Base-by-base conservation (phyloP, 2,888 invertebrate species). In the Protonemura montana region DNA sequence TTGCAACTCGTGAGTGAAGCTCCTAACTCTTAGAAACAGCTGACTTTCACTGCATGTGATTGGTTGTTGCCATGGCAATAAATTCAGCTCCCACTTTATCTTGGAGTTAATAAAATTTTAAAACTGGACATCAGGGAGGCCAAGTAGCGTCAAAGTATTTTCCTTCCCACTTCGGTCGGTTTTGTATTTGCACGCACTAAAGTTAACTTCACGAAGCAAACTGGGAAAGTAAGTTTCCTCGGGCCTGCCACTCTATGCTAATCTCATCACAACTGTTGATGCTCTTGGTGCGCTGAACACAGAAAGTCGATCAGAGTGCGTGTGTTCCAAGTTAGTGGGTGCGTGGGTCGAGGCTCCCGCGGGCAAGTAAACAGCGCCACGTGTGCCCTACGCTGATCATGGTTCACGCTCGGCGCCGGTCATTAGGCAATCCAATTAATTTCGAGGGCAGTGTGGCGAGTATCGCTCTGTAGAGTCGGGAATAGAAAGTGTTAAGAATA, bases 301-400 rank as follows among this genome's bases (percentile, higher is more conserved):
- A 42, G 82, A 41, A 83, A 83, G 26, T 26, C 82, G 30, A 83
- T 83, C 82, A 41, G 21, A n/a, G 10, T 41, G 82, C 82, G 41
- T n/a, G 82, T 41, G 82, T 21, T 30, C 82, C n/a, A 25, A 42
- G 6, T 25, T 83, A 29, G 59, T 59, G 59, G 1, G 59, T 59
- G 59, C 59, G 13, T 21, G 1, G 5, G 59, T 59, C 59, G 59
- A 28, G n/a, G 59, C 59, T 3, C 59, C 59, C 59, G 81, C 7
- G 81, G 81, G 81, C 29, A 27, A 0, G 29, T 21, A 26, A 26
- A 28, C 78, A 78, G n/a, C 78, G 81, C 81, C 29, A 16, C 35
- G n/a, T n/a, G 25, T 41, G 82, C 0, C 35, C n/a, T n/a, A 7
- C 26, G 41, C 26, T 82, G 42, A 82, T 82, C 41, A 41, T 5